Percentiles rank a stretch among this genome's conserved stretches.
These are phyloP conservation scores for Hydrozoanthus gracilis DNA, from an alignment of 92 coral and sea anemone species.

Conservation along the genomic window DNA sequence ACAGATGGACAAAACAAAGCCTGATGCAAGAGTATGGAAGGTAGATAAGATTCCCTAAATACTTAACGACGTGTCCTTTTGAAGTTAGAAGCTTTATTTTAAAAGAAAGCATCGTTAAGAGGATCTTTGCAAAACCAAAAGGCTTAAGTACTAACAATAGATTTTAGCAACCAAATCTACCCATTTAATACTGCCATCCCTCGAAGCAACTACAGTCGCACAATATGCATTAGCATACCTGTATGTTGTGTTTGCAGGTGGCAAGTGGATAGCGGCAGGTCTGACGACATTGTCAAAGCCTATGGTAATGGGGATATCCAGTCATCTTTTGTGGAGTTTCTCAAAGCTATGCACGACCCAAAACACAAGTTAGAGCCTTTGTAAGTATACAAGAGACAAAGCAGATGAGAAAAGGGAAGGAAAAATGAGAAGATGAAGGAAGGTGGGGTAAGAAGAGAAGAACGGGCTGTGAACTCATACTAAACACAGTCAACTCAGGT, in stretches of 20 bases:
- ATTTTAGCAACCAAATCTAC: too few species aligned
- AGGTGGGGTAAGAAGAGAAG: neutral
- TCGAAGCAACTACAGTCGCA: neutral
- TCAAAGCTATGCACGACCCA: slow-evolving; percentile 60
- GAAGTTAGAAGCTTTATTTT: too few species aligned
- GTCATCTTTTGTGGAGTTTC: slow-evolving; percentile 54
- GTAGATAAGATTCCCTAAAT: neutral
- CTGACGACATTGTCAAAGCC: slow-evolving; percentile 62
- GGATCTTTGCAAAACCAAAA: too few species aligned
- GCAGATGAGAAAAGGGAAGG: neutral
- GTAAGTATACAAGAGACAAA: slow-evolving; percentile 39
- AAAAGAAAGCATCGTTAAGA: too few species aligned
- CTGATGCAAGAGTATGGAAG: slow-evolving; percentile 53
- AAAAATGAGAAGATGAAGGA: neutral
- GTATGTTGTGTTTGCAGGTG: neutral
- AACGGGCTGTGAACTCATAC: neutral
- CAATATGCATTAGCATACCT: neutral
- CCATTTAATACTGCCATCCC: too few species aligned
- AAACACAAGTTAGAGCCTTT: slow-evolving; percentile 60
- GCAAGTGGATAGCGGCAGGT: slow-evolving; percentile 65
- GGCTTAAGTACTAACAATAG: too few species aligned
- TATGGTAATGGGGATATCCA: slow-evolving; percentile 65
- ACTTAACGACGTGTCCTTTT: too few species aligned
- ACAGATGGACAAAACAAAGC: slow-evolving; percentile 67
- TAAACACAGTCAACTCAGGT: too few species aligned